Percentiles rank a stretch among this genome's conserved stretches.
phyloP scores from a whole-genome alignment of 2,797 vertebrate species.

The Salmo trutta region DNA sequence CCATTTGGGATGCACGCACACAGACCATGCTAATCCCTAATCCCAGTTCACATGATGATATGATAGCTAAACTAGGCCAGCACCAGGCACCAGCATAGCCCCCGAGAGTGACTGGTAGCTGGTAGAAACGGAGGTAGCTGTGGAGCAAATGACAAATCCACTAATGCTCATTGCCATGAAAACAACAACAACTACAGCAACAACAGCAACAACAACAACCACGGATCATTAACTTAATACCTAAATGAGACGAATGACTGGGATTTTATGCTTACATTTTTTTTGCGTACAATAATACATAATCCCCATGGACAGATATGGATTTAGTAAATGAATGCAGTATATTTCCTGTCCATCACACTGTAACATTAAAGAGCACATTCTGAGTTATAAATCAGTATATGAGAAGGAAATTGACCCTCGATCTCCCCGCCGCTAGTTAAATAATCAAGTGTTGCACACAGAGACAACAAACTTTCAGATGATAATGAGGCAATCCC shows the following conservation, averaged over 20 bases:
- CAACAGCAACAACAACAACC: not conserved
- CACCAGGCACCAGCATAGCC: not conserved
- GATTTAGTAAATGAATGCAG: not conserved
- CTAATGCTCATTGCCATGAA: not conserved
- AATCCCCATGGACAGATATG: not conserved
- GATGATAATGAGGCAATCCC: slow-evolving; percentile 94
- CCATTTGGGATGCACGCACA: not conserved
- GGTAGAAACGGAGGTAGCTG: not conserved
- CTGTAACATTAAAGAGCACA: not conserved
- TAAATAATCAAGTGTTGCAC: slow-evolving; percentile 85
- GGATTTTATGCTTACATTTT: not conserved
- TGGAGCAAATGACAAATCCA: not conserved
- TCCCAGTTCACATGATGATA: slow-evolving; percentile 17
- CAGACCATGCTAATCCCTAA: slow-evolving; percentile 10
- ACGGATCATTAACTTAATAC: not conserved
- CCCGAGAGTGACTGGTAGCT: not conserved
- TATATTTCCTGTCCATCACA: not conserved
- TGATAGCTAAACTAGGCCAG: slow-evolving; percentile 7
- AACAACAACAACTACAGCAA: not conserved
- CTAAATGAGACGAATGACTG: not conserved
- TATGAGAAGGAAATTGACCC: not conserved
- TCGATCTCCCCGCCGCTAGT: not conserved
- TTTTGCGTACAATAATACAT: no score
- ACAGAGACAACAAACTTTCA: slow-evolving; percentile 89
- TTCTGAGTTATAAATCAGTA: not conserved